Evolutionary conservation across 2,113 vertebrate species (phyloP).

Genomic region (Syrmaticus mikado): DNA sequence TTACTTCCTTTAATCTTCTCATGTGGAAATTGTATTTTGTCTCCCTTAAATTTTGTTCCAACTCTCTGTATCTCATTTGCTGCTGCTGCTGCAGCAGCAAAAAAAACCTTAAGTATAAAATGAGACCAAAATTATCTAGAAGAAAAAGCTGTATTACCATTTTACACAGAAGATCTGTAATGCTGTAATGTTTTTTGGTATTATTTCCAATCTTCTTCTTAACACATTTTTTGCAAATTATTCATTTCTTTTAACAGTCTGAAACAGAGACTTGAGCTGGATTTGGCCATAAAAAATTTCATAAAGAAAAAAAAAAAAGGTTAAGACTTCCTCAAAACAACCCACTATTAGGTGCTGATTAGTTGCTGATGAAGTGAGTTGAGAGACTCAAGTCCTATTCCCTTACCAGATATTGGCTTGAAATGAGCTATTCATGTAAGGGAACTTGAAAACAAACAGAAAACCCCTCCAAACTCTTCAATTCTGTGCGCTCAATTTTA

Average conservation of each 20-base stretch:
- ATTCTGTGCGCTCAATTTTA: neutral
- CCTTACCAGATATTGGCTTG: neutral
- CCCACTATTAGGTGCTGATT: neutral
- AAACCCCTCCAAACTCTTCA: neutral
- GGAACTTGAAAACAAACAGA: neutral
- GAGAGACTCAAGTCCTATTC: neutral
- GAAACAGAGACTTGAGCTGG: neutral
- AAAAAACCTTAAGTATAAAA: neutral
- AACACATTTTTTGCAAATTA: slow-evolving; percentile 2
- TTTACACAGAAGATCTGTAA: neutral
- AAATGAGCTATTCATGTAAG: neutral
- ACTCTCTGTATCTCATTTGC: neutral
- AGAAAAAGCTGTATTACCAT: neutral
- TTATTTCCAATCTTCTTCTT: neutral
- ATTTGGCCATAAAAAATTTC: neutral
- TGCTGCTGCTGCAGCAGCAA: neutral
- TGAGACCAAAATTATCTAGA: neutral
- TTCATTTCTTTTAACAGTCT: neutral
- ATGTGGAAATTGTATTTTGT: neutral
- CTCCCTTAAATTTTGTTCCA: slow-evolving; percentile 22
- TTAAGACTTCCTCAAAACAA: slow-evolving; percentile 23
- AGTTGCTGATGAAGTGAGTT: neutral
- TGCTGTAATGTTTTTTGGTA: neutral
- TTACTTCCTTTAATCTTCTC: neutral
- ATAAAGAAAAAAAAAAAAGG: neutral